phyloP scores from a whole-genome alignment of 1,140 invertebrate genomes.

The Radopholus similis region DNA sequence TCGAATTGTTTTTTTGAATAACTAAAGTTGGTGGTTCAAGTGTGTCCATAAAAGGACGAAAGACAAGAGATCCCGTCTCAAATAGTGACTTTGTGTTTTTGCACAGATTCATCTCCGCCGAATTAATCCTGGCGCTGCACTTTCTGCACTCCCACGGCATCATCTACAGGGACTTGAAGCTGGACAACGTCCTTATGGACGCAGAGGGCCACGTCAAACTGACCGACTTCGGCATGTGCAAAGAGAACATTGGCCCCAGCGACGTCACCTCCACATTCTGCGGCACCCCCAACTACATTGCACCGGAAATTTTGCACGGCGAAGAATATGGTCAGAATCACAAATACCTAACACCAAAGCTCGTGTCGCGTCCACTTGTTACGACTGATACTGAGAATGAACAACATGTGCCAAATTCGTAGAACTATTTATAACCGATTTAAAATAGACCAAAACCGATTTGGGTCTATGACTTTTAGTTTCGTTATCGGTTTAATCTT shows the following conservation, averaged over 20 bases:
- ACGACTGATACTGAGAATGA: too few relatives aligned
- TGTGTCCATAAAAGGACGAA: too few relatives aligned
- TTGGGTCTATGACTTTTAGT: too few relatives aligned
- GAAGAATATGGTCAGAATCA: slow-evolving; percentile 95
- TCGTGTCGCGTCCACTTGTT: too few relatives aligned
- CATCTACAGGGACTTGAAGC: slow-evolving; percentile 93
- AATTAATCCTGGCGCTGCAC: slow-evolving; percentile 96
- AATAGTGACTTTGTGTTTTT: neutral
- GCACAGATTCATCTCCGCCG: slow-evolving; percentile 87
- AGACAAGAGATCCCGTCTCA: too few relatives aligned
- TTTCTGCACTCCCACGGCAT: slow-evolving; percentile 96
- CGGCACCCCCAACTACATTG: slow-evolving; percentile 89
- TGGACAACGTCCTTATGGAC: slow-evolving; percentile 95
- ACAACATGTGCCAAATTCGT: too few relatives aligned
- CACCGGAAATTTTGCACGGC: slow-evolving; percentile 93
- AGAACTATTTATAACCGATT: too few relatives aligned
- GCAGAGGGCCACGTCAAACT: slow-evolving; percentile 97
- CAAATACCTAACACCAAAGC: too few relatives aligned
- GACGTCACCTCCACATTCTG: slow-evolving; percentile 83
- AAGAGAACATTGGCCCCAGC: slow-evolving; percentile 75
- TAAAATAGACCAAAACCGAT: too few relatives aligned
- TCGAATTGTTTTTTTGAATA: too few relatives aligned
- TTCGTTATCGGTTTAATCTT: too few relatives aligned
- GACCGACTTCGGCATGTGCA: slow-evolving; percentile 79
- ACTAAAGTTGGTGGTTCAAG: too few relatives aligned